A percentile compares a stretch with the other conserved stretches of the same genome.
Conservation (phyloP, 2,113 vertebrate genomes). For the Ictalurus furcatus region DNA sequence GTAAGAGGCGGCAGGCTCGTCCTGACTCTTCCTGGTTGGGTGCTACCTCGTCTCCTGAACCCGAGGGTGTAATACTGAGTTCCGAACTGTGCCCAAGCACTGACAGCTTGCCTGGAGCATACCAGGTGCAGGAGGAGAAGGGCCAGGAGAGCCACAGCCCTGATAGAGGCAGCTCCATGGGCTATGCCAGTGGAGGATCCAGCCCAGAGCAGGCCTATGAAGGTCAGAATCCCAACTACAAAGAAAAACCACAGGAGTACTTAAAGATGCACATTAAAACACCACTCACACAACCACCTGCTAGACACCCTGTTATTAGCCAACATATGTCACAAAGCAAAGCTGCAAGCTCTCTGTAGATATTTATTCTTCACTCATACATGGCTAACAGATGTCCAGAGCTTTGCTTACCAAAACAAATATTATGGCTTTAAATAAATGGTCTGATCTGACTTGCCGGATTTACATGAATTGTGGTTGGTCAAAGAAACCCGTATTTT, state of each 20-base stretch:
- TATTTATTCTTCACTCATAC: conserved; percentile 7
- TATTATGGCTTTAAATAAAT: conserved; percentile 2
- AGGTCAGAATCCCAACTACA: conserved; percentile 69
- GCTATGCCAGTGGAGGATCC: conserved; percentile 85
- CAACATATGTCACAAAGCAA: conserved; percentile 2
- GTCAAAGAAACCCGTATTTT: not conserved
- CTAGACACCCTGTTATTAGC: not conserved
- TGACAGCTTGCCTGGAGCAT: conserved; percentile 63
- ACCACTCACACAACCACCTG: not conserved
- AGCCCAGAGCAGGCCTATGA: conserved; percentile 81
- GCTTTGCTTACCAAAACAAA: conserved; percentile 9
- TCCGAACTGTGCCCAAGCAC: conserved; percentile 75
- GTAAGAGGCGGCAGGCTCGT: conserved; percentile 50
- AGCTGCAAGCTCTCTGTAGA: not conserved
- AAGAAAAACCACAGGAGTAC: not conserved
- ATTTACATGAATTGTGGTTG: not conserved
- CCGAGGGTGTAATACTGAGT: conserved; percentile 76
- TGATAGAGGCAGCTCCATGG: conserved; percentile 88
- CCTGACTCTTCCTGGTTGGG: conserved; percentile 57
- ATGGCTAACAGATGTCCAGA: not conserved
- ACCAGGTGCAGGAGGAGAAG: conserved; percentile 31
- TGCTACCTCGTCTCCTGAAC: conserved; percentile 72
- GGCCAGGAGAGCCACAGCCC: conserved; percentile 83
- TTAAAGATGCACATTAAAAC: not conserved
- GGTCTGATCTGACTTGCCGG: not conserved